Conservation (phyloP, 2,888 invertebrate genomes). For the Tachina lurida region DNA sequence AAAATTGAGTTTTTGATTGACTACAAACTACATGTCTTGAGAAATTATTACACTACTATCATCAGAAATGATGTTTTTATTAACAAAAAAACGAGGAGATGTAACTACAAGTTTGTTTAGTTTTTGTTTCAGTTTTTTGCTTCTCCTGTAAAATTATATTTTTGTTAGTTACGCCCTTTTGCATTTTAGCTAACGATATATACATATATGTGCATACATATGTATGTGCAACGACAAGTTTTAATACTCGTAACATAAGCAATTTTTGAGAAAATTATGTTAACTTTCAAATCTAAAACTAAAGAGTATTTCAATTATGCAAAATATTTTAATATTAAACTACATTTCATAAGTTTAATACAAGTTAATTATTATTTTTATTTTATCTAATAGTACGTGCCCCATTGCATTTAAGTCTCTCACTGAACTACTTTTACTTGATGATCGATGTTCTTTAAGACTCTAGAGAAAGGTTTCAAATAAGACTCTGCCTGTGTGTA, state of each 20-base stretch:
- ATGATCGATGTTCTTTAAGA: conserved; percentile 6
- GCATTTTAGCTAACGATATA: no score
- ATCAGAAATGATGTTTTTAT: no score
- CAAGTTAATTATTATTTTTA: not conserved
- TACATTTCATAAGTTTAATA: not conserved
- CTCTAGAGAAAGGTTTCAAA: conserved; percentile 64
- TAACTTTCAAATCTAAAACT: not conserved
- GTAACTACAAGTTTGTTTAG: no score
- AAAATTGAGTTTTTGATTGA: no score
- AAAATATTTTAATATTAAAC: conserved; percentile 14
- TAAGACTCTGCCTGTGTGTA: conserved; percentile 19
- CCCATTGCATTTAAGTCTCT: conserved; percentile 40
- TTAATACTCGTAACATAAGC: not conserved
- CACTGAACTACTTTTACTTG: conserved; percentile 44
- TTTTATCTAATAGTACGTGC: conserved; percentile 45
- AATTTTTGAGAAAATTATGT: not conserved
- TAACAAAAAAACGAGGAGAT: no score
- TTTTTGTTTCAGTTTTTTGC: no score
- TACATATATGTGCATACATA: not conserved
- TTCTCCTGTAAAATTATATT: no score
- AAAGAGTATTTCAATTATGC: conserved; percentile 1
- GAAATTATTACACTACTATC: no score
- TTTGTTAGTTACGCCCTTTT: no score
- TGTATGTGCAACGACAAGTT: not conserved
- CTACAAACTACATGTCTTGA: no score